Conservation (phyloP, 2,113 vertebrate species). For the Oreotrochilus melanogaster region DNA sequence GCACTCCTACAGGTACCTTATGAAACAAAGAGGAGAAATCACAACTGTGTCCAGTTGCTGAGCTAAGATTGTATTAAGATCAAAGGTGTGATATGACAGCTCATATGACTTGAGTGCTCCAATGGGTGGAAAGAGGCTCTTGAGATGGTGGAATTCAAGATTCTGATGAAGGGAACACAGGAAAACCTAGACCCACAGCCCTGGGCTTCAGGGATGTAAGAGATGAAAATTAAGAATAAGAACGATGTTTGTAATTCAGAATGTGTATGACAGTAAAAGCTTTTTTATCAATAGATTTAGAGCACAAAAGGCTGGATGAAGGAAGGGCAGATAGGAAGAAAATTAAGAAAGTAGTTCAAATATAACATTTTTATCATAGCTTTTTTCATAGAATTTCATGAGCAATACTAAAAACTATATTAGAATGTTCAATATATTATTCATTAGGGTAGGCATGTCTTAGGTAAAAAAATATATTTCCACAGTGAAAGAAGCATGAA, state of each 20-base stretch:
- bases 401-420: no score
- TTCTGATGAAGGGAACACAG: no score
- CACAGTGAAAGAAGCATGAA: no score
- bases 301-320: background rate
- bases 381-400: no score
- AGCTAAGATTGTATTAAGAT: background rate
- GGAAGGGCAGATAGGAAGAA: no score
- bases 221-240: background rate
- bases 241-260: background rate
- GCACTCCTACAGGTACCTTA: background rate
- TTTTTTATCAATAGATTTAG: background rate
- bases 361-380: no score
- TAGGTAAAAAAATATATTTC: no score
- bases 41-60: background rate
- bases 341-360: no score
- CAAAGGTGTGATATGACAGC: background rate
- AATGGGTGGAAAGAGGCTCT: background rate
- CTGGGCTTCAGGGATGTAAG: background rate
- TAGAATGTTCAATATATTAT: no score
- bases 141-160: background rate
- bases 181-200: no score
- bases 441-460: no score
- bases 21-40: background rate
- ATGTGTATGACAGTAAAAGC: background rate
- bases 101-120: background rate